Percentiles rank a stretch among this genome's conserved stretches.
Conservation (phyloP, 2,888 invertebrate species). For the Drosophila pseudotalamancana region DNA sequence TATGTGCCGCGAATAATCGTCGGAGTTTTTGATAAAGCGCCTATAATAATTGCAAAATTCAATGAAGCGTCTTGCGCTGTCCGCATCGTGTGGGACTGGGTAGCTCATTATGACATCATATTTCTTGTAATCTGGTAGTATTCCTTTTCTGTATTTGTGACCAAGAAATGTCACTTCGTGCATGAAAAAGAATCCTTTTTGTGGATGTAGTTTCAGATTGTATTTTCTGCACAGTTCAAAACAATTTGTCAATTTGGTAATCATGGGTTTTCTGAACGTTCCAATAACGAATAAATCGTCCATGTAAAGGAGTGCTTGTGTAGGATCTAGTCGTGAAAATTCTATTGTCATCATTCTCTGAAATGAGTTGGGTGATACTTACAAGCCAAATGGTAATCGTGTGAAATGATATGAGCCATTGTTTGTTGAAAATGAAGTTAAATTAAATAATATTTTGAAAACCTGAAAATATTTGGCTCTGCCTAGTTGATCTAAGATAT, state of each 20-base stretch:
- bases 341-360: too few relatives aligned
- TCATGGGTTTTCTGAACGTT: background rate
- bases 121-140: background rate
- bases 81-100: too few relatives aligned
- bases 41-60: background rate
- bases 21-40: background rate
- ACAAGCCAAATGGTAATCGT: too few relatives aligned
- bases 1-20: slow-evolving; percentile 15
- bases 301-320: background rate
- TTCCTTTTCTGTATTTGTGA: background rate
- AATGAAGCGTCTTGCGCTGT: too few relatives aligned
- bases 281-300: background rate
- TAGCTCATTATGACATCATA: too few relatives aligned
- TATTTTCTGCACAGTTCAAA: background rate
- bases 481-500: background rate
- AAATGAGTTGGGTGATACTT: too few relatives aligned
- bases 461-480: background rate
- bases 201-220: background rate
- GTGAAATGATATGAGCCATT: background rate
- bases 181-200: too few relatives aligned
- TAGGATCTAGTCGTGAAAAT: too few relatives aligned
- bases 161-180: too few relatives aligned
- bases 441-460: too few relatives aligned
- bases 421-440: too few relatives aligned
- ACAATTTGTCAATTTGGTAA: background rate